A percentile compares a stretch with the other conserved stretches of the same genome.
Evolutionary conservation across 2,113 vertebrate genomes (phyloP).

Genomic region (Sus scrofa): DNA sequence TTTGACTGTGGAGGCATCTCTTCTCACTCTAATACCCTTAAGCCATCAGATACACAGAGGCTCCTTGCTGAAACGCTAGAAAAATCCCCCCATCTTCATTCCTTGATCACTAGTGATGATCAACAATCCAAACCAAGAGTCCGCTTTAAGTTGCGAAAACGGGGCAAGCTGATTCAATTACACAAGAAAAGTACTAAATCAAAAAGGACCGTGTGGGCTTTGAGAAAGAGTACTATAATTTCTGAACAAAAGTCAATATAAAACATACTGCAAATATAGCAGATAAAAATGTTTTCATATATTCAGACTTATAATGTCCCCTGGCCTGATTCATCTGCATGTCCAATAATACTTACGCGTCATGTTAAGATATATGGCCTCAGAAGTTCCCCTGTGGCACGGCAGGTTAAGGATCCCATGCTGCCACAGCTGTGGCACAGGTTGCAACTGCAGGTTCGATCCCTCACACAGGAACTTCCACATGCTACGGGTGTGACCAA

Average conservation of each 20-base stretch:
- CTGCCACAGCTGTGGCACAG: too few relatives aligned
- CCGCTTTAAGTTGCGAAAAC: slow-evolving; percentile 41
- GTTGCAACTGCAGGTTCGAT: too few relatives aligned
- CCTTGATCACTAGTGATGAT: neutral
- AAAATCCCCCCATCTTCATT: neutral
- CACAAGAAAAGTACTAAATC: slow-evolving; percentile 48
- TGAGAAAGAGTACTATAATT: slow-evolving; percentile 28
- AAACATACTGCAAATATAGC: neutral
- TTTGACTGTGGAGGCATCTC: neutral
- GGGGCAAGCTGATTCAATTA: neutral
- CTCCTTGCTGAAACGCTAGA: neutral
- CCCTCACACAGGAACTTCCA: too few relatives aligned
- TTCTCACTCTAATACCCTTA: neutral
- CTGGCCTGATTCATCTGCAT: slow-evolving; percentile 29
- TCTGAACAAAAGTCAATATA: slow-evolving; percentile 41
- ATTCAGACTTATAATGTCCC: slow-evolving; percentile 19
- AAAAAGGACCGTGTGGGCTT: slow-evolving; percentile 61
- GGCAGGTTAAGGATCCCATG: too few relatives aligned
- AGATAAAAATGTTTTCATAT: slow-evolving; percentile 37
- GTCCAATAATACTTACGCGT: neutral
- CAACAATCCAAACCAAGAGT: neutral
- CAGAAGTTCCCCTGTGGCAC: too few relatives aligned
- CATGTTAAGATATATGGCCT: neutral
- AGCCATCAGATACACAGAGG: neutral
- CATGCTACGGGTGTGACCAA: too few relatives aligned